phyloP scores from a whole-genome alignment of 2,113 vertebrate species.

The Macrotus californicus region DNA sequence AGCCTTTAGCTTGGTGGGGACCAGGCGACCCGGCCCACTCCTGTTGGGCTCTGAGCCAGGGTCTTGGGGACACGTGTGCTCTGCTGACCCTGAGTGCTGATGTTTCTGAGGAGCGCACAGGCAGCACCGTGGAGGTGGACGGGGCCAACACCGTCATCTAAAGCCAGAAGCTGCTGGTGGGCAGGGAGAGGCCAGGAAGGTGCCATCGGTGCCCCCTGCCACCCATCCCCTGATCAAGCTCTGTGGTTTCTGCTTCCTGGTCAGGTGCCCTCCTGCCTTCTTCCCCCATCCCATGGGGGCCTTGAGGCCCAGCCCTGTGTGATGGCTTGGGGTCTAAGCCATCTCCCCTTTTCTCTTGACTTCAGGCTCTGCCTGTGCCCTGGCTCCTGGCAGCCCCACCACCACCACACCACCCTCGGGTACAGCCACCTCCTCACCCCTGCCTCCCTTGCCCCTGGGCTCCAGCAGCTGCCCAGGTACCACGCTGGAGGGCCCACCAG shows the following conservation, averaged over 20 bases:
- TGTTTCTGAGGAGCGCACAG: background rate
- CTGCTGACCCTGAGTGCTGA: background rate
- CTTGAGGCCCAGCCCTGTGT: background rate
- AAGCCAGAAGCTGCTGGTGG: background rate
- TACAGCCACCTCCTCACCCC: background rate
- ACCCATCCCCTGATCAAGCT: background rate
- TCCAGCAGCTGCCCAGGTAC: background rate
- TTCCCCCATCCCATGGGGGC: background rate
- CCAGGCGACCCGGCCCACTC: background rate
- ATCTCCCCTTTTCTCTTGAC: background rate
- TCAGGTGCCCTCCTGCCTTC: fast-evolving
- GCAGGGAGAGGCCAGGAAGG: too few relatives aligned
- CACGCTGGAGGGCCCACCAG: background rate
- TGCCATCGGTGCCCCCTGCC: background rate
- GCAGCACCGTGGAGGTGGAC: fast-evolving
- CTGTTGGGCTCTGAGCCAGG: background rate
- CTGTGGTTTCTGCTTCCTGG: background rate
- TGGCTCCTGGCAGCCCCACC: background rate
- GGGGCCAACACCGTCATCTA: fast-evolving
- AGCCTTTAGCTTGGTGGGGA: too few relatives aligned
- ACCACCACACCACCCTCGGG: background rate
- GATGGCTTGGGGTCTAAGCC: background rate
- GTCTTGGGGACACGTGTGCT: background rate
- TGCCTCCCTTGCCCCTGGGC: background rate
- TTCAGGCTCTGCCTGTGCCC: background rate